Evolutionary conservation across 2,888 invertebrate species (phyloP).

Genomic region (Panzeria rudis): DNA sequence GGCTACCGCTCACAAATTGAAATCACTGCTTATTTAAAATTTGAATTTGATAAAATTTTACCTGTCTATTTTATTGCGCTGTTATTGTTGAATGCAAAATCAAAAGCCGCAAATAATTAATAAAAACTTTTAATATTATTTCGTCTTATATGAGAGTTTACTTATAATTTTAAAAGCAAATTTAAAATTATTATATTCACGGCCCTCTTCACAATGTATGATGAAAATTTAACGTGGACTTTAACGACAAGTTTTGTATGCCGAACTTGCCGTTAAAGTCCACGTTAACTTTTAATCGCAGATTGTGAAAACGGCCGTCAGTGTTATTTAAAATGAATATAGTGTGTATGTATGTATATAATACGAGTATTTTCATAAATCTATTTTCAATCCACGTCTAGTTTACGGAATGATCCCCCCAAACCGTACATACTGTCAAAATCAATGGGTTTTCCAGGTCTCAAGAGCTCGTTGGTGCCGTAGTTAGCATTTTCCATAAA

Average conservation of each 20-base stretch:
- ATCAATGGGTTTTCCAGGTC: constrained; percentile 76
- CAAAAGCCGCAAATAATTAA: neutral
- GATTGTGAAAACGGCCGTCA: too few relatives aligned
- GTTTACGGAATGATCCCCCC: constrained; percentile 77
- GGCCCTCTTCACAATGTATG: too few relatives aligned
- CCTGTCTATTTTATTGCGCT: neutral
- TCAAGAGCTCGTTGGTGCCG: constrained; percentile 76
- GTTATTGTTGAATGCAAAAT: neutral
- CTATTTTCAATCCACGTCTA: constrained; percentile 76
- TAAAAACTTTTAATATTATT: neutral
- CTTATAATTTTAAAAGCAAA: too few relatives aligned
- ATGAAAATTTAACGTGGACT: too few relatives aligned
- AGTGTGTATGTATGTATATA: too few relatives aligned
- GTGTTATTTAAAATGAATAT: neutral
- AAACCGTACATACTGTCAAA: constrained; percentile 78
- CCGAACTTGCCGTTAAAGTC: too few relatives aligned
- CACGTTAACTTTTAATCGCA: too few relatives aligned
- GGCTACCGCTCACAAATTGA: neutral
- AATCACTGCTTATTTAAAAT: neutral
- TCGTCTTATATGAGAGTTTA: neutral
- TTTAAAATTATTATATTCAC: too few relatives aligned
- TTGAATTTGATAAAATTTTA: neutral
- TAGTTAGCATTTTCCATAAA: constrained; percentile 78
- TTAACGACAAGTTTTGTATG: too few relatives aligned
- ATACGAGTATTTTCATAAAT: too few relatives aligned